Percentiles rank a stretch among this genome's conserved stretches.
phyloP scores from a whole-genome alignment of 2,113 vertebrate species.

The Axis porcinus region DNA sequence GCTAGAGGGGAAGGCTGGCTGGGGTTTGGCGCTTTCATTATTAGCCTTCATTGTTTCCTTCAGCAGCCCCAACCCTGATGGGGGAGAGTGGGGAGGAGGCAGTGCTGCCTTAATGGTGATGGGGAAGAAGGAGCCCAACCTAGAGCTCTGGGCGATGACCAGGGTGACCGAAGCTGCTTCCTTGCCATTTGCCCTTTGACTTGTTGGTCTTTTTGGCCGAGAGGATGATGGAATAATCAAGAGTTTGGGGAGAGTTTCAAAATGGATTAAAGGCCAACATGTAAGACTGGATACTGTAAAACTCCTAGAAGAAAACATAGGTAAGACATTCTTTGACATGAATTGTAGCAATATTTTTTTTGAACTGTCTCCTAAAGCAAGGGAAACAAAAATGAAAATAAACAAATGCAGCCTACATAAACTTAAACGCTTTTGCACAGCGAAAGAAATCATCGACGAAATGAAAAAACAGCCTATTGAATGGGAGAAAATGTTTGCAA shows the following conservation, averaged over 20 bases:
- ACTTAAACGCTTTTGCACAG: neutral
- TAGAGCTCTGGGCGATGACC: accelerated
- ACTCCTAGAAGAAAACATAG: neutral
- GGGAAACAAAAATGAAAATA: neutral
- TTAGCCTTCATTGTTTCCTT: neutral
- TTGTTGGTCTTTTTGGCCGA: neutral
- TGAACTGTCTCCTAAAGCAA: neutral
- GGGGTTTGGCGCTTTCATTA: neutral
- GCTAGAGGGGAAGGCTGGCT: too few relatives aligned
- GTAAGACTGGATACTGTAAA: neutral
- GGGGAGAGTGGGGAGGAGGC: neutral
- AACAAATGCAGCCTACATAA: neutral
- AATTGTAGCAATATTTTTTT: neutral
- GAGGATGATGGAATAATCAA: neutral
- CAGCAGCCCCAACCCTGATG: neutral
- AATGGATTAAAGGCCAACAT: neutral
- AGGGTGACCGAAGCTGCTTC: neutral
- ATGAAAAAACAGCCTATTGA: neutral
- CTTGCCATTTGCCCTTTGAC: neutral
- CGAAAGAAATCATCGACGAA: neutral
- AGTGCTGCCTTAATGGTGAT: neutral
- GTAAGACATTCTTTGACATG: neutral
- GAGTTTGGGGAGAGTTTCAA: neutral
- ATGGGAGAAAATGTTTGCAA: neutral
- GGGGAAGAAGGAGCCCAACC: neutral